Evolutionary conservation across 2,888 invertebrate genomes (phyloP), one percentile per base, ranked within the genome.

Genomic region (Euproctis similis): DNA sequence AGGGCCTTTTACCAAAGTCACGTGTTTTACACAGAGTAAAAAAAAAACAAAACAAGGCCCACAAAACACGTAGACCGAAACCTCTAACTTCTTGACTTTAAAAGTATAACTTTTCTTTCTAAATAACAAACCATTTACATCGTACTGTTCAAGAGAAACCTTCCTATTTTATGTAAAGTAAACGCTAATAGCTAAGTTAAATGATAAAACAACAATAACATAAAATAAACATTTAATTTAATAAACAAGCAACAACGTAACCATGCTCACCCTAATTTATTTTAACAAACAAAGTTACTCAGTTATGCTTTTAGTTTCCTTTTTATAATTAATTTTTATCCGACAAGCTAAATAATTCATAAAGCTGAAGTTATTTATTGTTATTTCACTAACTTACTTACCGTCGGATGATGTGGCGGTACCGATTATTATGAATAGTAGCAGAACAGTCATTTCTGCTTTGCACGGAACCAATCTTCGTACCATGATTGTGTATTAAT

Each of bases 341-440:
- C 12, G 21, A 34, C 31, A 25, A 30, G 35, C 38, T n/a, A 14
- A 28, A 34, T 28, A 37, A 37, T 31, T 28, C 24, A 19, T 26
- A 10, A 26, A 49, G 34, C 28, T 30, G 38, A 12, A 46, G 36
- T 37, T n/a, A n/a, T n/a, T n/a, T n/a, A n/a, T n/a, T n/a, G n/a
- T n/a, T n/a, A n/a, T n/a, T n/a, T n/a, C n/a, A n/a, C n/a, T n/a
- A n/a, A n/a, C 36, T 30, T 42, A 72, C 82, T 82, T 63, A 82
- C 82, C 82, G 53, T 82, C 80, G 11, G 75, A 63, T 40, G 78
- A 66, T 31, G 64, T 60, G 38, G 58, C 64, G 37, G 64, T 58
- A 38, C 63, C 61, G 54, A 64, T 63, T 55, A 70, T 57, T 49
- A 74, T 44, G 31, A 72, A 54, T 37, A 73, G 49, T 40, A 71